These are phyloP conservation scores for Galago senegalensis DNA, from an alignment of 2,797 vertebrate species.

Conservation along the genomic window DNA sequence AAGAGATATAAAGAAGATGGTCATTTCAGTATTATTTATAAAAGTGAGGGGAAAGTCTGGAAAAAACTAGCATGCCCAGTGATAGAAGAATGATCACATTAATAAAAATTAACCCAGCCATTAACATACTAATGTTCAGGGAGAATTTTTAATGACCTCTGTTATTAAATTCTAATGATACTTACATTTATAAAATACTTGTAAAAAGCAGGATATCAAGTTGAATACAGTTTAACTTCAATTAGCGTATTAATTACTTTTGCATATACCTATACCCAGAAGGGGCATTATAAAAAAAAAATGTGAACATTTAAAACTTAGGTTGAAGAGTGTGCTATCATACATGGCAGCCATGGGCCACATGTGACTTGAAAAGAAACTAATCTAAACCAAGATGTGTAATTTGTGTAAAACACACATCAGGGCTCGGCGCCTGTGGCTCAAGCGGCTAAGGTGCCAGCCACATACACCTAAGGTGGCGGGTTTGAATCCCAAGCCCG, in stretches of 20 bases:
- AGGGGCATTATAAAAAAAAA: neutral
- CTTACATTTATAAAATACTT: neutral
- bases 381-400: neutral
- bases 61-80: neutral
- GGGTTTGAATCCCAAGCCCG: no score
- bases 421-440: no score
- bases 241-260: neutral
- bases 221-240: neutral
- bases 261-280: neutral
- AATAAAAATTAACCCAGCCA: neutral
- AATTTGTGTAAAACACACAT: neutral
- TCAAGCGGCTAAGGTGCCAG: no score
- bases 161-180: neutral
- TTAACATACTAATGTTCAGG: neutral
- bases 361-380: neutral
- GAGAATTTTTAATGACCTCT: neutral
- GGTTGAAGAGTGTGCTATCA: no score
- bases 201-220: neutral
- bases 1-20: neutral
- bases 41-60: neutral
- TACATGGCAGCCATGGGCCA: neutral
- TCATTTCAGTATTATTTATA: neutral
- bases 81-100: neutral
- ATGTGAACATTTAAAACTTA: neutral
- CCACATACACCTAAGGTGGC: no score